Evolutionary conservation across 2,113 vertebrate species (phyloP), one percentile per base, ranked within the genome.

Genomic region (Parotia lawesii): DNA sequence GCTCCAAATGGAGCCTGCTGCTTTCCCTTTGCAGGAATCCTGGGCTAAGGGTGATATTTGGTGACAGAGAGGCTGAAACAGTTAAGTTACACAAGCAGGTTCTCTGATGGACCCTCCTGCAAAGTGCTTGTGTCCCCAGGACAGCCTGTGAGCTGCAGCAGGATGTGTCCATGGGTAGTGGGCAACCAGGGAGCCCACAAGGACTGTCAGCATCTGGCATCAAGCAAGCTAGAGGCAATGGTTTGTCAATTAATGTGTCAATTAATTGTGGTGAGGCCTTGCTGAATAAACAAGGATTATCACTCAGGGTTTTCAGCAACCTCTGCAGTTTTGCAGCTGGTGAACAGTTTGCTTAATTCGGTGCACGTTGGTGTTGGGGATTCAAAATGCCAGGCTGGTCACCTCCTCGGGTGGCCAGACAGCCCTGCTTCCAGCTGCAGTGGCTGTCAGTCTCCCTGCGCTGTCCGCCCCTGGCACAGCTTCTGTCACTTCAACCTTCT

Each of bases 261-360:
- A 5, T 94, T 76, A 92, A 78, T 87, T 76, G 45, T 40, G 56
- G 45, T 4, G 37, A 87, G 57, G 57, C 47, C 44, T 87, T 91
- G 79, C 85, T 91, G 60, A 91, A 83, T 48, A 93, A 85, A 85
- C 65, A 79, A 62, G 28, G 61, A 27, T 90, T 62, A 74, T 77
- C 28, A 3, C 12, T 23, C 47, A 23, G 33, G 47, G 9, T 66
- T 86, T 70, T 66, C 82, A 64, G 38, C 65, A 62, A 4, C 13
- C 64, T 86, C 58, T 85, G 72, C 58, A 27, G 58, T 44, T 87
- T 73, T 83, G 40, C 29, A 56, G 64, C 18, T 3, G 2, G 35
- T 44, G 45, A 78, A 42, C 23, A 48, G 35, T 58, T 33, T 44
- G 29, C 37, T 85, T 23, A 51, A 70, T 85, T 57, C 0, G 0